Percentiles rank a stretch among this genome's conserved stretches.
Evolutionary conservation across 2,888 invertebrate genomes (phyloP).

Genomic region (Cantharis rustica): DNA sequence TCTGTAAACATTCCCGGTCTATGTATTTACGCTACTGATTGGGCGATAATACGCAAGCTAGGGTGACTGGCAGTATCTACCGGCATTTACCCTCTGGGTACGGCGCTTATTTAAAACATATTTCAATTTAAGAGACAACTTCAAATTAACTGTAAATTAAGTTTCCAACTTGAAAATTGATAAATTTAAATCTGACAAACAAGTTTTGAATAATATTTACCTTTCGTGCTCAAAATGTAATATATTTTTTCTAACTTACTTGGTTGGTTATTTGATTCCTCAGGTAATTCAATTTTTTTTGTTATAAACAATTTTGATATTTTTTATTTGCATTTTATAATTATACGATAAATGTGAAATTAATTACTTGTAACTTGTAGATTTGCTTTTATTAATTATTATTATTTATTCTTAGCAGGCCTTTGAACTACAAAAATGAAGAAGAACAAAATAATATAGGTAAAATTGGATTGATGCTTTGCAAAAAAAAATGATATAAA

Average conservation of each 20-base stretch:
- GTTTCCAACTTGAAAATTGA: slow-evolving; percentile 1
- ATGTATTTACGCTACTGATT: slow-evolving; percentile 30
- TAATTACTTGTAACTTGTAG: too few species aligned
- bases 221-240: background rate
- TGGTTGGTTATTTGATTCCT: too few species aligned
- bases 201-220: background rate
- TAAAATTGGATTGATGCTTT: too few species aligned
- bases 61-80: slow-evolving; percentile 52
- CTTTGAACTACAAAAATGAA: too few species aligned
- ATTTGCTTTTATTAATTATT: too few species aligned
- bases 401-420: too few species aligned
- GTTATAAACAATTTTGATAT: too few species aligned
- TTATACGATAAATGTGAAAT: too few species aligned
- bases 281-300: too few species aligned
- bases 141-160: slow-evolving; percentile 13
- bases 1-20: slow-evolving; percentile 21
- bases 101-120: slow-evolving; percentile 50
- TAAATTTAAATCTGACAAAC: background rate
- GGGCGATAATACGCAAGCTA: slow-evolving; percentile 39
- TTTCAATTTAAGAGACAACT: slow-evolving; percentile 46
- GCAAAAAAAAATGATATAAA: too few species aligned
- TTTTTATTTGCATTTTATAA: too few species aligned
- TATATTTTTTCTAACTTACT: background rate
- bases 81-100: slow-evolving; percentile 46
- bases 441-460: too few species aligned